Conservation (phyloP, 92 coral and sea anemone genomes). For the Siderastrea radians region DNA sequence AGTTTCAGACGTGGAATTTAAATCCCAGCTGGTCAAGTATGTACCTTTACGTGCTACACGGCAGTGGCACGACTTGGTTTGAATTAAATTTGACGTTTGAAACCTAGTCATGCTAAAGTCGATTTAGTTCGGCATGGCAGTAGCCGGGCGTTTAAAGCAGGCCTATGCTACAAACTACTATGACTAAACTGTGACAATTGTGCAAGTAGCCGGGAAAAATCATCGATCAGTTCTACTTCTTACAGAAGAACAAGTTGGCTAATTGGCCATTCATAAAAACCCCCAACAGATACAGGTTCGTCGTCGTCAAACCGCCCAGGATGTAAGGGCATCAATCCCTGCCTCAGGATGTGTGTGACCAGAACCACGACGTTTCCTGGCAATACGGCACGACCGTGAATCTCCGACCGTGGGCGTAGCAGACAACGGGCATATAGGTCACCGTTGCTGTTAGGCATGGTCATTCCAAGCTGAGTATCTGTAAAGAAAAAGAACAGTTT, state of each 20-base stretch:
- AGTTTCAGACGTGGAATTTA: too few relatives aligned
- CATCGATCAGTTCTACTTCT: not conserved
- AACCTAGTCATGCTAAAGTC: too few relatives aligned
- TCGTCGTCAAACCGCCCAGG: slow-evolving; percentile 44
- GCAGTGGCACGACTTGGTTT: too few relatives aligned
- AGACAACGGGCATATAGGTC: not conserved
- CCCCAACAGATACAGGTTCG: slow-evolving; percentile 53
- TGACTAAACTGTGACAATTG: too few relatives aligned
- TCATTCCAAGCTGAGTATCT: slow-evolving; percentile 2
- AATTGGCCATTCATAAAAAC: slow-evolving; percentile 62
- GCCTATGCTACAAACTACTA: too few relatives aligned
- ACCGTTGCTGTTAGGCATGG: not conserved
- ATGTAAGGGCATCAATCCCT: slow-evolving; percentile 49
- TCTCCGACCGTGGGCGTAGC: not conserved
- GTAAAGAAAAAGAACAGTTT: not conserved
- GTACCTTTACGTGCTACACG: too few relatives aligned
- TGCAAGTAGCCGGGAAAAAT: too few relatives aligned
- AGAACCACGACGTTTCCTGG: slow-evolving; percentile 50
- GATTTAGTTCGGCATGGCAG: too few relatives aligned
- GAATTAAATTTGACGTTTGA: too few relatives aligned
- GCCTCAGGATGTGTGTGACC: slow-evolving; percentile 3
- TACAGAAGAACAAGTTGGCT: slow-evolving; percentile 32
- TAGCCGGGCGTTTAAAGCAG: too few relatives aligned
- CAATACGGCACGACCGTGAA: slow-evolving; percentile 46
- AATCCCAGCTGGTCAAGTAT: too few relatives aligned